Conservation (phyloP, 2,888 invertebrate species). For the Encarsia formosa region DNA sequence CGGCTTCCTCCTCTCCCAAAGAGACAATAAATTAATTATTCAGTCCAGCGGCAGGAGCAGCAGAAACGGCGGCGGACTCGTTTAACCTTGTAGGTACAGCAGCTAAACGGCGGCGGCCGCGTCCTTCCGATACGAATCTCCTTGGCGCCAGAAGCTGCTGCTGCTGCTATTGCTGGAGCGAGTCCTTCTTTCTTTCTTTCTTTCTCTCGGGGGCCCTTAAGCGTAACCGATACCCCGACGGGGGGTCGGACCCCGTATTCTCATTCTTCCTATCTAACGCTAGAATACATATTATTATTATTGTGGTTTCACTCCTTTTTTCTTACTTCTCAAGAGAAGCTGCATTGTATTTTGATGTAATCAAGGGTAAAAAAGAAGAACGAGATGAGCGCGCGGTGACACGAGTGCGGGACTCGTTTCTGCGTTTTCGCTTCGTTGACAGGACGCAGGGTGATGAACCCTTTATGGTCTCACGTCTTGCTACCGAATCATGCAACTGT, state of each 20-base stretch:
- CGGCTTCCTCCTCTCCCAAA: no score
- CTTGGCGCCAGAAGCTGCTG: slow-evolving; percentile 49
- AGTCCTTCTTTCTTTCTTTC: not conserved
- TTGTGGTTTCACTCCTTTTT: no score
- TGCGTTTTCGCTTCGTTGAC: no score
- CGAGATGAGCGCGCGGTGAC: no score
- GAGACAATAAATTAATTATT: slow-evolving; percentile 27
- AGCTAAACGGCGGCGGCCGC: not conserved
- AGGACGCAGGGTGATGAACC: no score
- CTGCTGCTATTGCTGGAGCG: slow-evolving; percentile 24
- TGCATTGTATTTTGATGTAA: no score
- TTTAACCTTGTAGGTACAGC: slow-evolving; percentile 7
- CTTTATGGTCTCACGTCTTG: no score
- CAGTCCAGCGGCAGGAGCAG: slow-evolving; percentile 3
- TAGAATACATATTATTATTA: no score
- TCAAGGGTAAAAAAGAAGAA: no score
- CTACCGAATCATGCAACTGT: no score
- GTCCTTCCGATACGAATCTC: slow-evolving; percentile 49
- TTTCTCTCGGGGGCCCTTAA: slow-evolving; percentile 41
- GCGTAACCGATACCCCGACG: slow-evolving; percentile 50
- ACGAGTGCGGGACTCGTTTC: no score
- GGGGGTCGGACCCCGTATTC: slow-evolving; percentile 35
- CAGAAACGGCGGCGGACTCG: slow-evolving; percentile 1
- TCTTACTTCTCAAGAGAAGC: not conserved
- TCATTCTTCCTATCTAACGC: slow-evolving; percentile 14